Percentiles rank a stretch among this genome's conserved stretches.
Conservation (phyloP, 2,797 vertebrate genomes). For the Xenops minutus region DNA sequence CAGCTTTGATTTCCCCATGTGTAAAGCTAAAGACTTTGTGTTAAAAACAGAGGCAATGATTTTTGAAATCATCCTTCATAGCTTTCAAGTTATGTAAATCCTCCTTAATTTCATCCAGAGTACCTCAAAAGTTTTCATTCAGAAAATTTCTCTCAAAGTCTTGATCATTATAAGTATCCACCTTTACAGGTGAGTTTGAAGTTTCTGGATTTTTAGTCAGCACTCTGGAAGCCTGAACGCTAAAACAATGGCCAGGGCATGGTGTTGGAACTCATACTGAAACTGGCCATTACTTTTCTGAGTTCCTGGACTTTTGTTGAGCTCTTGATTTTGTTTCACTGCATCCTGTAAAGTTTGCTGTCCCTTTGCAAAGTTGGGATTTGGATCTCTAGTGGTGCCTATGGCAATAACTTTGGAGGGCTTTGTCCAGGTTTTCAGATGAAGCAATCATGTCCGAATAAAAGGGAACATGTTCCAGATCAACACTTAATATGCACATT, state of each 20-base stretch:
- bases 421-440: neutral
- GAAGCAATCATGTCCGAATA: neutral
- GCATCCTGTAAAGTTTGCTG: neutral
- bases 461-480: neutral
- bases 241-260: fast-evolving
- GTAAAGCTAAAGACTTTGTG: neutral
- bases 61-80: neutral
- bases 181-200: neutral
- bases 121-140: neutral
- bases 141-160: neutral
- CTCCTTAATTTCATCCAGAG: neutral
- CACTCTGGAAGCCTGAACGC: neutral
- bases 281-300: neutral
- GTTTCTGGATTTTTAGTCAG: neutral
- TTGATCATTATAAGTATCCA: neutral
- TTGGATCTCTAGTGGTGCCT: neutral
- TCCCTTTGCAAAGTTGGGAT: neutral
- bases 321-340: neutral
- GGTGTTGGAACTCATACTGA: neutral
- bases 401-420: neutral
- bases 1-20: neutral
- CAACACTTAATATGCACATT: neutral
- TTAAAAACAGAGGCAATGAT: neutral
- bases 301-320: neutral
- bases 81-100: neutral